Base-by-base conservation (phyloP, 2,797 vertebrate species). In the Atherinosoma microstoma region DNA sequence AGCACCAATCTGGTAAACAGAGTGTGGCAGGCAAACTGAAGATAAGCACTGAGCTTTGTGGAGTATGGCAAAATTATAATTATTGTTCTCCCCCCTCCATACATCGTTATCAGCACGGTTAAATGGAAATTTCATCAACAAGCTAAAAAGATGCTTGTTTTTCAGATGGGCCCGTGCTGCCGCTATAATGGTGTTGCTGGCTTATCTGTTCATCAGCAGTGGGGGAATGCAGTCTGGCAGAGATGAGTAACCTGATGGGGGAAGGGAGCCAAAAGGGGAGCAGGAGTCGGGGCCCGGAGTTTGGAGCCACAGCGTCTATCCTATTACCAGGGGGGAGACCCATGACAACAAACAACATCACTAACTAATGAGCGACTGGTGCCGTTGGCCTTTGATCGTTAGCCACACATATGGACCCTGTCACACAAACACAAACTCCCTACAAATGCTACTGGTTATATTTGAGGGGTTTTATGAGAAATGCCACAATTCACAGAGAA, bases 231-330 rank as follows among this genome's bases (percentile, higher is more conserved):
- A 90, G 79, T 82, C 79, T 72, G 73, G 86, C 87, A 36, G 53
- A 71, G 74, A 83, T 64, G 75, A 70, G 67, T 34, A 45, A 65
- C 76, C 38, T 30, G 78, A 53, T 4, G n/a, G 78, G 64, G 65
- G 60, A 56, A 8, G 49, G 68, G 81, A 36, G 49, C 10, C 62
- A 65, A 53, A 35, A 65, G 56, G 70, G 60, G 7, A 18, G 69
- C 72, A 64, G 64, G 70, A 88, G 82, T 86, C 83, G 20, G 68
- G 73, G 64, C 76, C 67, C 7, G 0, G 40, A 69, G 79, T 89
- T 84, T 90, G 92, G 90, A 93, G 94, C 88, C 93, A 83, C 61
- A 47, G 75, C 80, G 91, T 94, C 93, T 94, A 86, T 90, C 84
- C 82, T 84, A 83, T 84, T 79, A 82, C 89, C 80, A 70, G 80